phyloP scores from a whole-genome alignment of 1,140 invertebrate species.

The Drosophila trapezifrons region DNA sequence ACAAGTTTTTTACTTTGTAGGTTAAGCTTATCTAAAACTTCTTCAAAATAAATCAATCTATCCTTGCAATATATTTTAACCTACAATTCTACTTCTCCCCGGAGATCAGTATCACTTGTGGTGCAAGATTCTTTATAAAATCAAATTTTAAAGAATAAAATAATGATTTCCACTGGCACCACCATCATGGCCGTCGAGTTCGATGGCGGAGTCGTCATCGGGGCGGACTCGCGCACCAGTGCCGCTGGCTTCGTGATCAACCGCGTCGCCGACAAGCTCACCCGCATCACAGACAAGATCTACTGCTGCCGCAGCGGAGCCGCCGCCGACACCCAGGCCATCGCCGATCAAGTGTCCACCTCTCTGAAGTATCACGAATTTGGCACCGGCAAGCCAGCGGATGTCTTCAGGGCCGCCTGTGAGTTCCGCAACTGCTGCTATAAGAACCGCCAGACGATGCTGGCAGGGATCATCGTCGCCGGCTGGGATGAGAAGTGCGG shows the following conservation, averaged over 20 bases:
- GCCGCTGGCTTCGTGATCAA: slow-evolving; percentile 97
- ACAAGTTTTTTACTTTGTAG: rapidly evolving
- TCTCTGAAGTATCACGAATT: slow-evolving; percentile 85
- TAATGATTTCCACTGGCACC: slow-evolving; percentile 83
- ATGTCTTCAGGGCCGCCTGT: slow-evolving; percentile 95
- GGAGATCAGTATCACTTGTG: too few relatives aligned
- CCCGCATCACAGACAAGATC: slow-evolving; percentile 96
- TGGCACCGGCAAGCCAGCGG: slow-evolving; percentile 93
- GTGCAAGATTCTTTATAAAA: too few relatives aligned
- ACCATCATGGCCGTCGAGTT: slow-evolving; percentile 98
- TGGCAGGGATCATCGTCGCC: slow-evolving; percentile 95
- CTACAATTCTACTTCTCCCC: neutral
- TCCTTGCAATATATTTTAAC: neutral
- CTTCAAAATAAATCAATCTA: neutral
- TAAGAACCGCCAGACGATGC: slow-evolving; percentile 96
- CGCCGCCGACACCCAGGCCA: slow-evolving; percentile 98
- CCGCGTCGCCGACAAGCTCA: slow-evolving; percentile 98
- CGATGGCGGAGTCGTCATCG: slow-evolving; percentile 97
- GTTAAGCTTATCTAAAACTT: neutral
- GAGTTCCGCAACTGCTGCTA: slow-evolving; percentile 97
- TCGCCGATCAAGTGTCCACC: slow-evolving; percentile 97
- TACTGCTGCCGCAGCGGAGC: slow-evolving; percentile 99
- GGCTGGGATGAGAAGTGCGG: slow-evolving; percentile 97
- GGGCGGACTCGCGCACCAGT: slow-evolving; percentile 98
- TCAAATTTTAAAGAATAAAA: neutral